Conservation (phyloP, 2,888 invertebrate species). For the Diaphora mendica region DNA sequence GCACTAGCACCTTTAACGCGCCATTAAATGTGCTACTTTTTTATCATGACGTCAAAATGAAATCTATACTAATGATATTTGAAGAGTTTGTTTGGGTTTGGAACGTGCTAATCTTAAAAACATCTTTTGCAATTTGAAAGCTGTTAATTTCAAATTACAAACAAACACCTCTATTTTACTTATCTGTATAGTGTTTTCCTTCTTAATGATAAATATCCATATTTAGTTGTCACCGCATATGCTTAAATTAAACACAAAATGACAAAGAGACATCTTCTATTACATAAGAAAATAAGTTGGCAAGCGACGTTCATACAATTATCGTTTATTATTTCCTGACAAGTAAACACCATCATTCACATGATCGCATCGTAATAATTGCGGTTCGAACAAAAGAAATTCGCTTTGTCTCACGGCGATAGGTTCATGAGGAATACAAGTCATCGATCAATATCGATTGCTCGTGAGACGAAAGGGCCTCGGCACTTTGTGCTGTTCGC, state of each 20-base stretch:
- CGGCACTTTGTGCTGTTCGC: not conserved
- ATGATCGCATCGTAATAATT: conserved; percentile 15
- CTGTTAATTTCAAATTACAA: no score
- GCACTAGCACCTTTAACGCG: no score
- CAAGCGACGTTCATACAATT: conserved; percentile 14
- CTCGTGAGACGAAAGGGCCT: not conserved
- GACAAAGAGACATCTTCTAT: conserved; percentile 13
- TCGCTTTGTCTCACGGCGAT: conserved; percentile 4
- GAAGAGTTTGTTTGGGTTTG: no score
- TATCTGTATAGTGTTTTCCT: no score
- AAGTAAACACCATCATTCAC: conserved; percentile 17
- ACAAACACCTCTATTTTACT: no score
- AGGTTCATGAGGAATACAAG: not conserved
- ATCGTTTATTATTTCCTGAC: conserved; percentile 27
- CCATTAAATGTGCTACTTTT: no score
- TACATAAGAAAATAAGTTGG: conserved; percentile 15
- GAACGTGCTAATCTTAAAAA: no score
- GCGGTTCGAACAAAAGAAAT: conserved; percentile 15
- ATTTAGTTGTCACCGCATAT: no score
- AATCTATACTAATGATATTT: no score
- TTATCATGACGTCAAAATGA: no score
- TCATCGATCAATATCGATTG: conserved; percentile 3
- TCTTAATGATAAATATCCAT: no score
- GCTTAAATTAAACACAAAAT: not conserved
- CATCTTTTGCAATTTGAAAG: no score